Evolutionary conservation across 1,140 invertebrate species (phyloP), one percentile per base, ranked within the genome.

Genomic region (Cardiocondyla obscurior): DNA sequence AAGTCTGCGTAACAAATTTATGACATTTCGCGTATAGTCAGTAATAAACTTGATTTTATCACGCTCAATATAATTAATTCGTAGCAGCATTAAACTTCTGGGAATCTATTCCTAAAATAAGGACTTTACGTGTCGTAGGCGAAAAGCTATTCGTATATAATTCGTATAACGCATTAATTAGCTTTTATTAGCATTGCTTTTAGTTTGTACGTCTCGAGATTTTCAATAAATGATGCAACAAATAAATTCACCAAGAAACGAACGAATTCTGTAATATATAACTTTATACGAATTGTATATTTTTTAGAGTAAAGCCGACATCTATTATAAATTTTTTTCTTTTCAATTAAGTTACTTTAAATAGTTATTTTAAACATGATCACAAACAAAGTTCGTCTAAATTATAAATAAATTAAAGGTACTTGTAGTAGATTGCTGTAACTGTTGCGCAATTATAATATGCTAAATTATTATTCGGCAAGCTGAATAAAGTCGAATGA

Each of bases 1-100:
- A 4, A n/a, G 7, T 76, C 73, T 64, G 58, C 42, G 44, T 64
- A 64, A 76, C 57, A 10, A 64, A 76, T 76, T 64, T 76, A 76
- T 64, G 73, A 76, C 58, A 64, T 51, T 74, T 42, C 36, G 39
- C 53, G n/a, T 76, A 76, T 62, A 76, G 39, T 49, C 30, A n/a
- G 8, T 64, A 42, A 76, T 36, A 28, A 49, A 64, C 42, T 76
- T 49, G 44, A 28, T 64, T 76, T 64, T 19, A 25, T 58, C 53
- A 36, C 8, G 30, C 16, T 57, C 16, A 14, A 58, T 73, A 73
- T 60, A 42, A 60, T 33, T 74, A 25, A 36, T 74, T 44, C 30
- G 30, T 16, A 30, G 36, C 44, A 44, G 6, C 7, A 49, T 49
- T 14, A 6, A 19, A 60, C n/a, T 28, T 30, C 25, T 22, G n/a